phyloP scores from a whole-genome alignment of 2,113 vertebrate species.

The Rhagologus leucostigma region DNA sequence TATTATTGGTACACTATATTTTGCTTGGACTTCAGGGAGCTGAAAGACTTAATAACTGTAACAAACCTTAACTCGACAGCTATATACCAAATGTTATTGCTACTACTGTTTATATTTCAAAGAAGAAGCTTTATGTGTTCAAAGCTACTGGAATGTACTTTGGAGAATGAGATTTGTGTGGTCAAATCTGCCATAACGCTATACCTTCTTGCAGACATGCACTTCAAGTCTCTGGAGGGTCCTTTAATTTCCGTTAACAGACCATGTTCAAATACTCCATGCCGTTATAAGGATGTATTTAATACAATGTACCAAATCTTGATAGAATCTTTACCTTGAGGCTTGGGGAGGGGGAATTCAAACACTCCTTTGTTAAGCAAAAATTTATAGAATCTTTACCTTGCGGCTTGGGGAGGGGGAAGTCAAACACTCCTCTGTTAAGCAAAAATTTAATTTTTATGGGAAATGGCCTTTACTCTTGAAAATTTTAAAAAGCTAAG shows the following conservation, averaged over 20 bases:
- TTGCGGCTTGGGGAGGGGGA: neutral
- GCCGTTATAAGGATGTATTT: neutral
- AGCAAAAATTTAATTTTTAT: neutral
- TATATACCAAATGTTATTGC: neutral
- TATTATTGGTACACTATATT: neutral
- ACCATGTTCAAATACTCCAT: neutral
- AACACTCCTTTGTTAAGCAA: neutral
- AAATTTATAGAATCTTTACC: neutral
- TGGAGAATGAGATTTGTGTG: neutral
- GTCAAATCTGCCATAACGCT: neutral
- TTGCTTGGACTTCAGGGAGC: neutral
- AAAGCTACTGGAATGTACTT: neutral
- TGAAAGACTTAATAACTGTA: neutral
- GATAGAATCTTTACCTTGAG: neutral
- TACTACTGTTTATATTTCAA: neutral
- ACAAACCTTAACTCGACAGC: neutral
- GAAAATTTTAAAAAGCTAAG: neutral
- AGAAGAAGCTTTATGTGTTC: neutral
- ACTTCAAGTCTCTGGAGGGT: neutral
- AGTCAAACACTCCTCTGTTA: neutral
- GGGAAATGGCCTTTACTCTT: neutral
- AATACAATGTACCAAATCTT: neutral
- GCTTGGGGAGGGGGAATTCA: neutral
- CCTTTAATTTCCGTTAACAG: neutral
- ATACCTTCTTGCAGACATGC: neutral